Evolutionary conservation across 2,888 invertebrate species (phyloP), one percentile per base, ranked within the genome.

Genomic region (Spicauda simplicius): DNA sequence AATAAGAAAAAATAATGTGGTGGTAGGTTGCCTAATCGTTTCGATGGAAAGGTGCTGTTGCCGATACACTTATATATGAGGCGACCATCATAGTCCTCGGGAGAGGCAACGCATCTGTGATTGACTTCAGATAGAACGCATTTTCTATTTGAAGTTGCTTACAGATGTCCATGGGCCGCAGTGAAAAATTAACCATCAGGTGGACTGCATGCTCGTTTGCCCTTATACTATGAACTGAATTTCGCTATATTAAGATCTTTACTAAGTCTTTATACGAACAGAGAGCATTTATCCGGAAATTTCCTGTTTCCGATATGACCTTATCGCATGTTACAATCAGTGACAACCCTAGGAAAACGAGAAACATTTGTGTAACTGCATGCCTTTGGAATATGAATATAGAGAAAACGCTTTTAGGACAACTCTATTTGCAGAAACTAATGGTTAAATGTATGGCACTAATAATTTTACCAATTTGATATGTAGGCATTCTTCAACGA

Each of bases 351-450:
- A 50, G 16, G 50, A 50, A 50, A n/a, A 18, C 18, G 16, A 50
- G 16, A 12, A 25, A n/a, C 11, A 48, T 48, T 59, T 48, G 45
- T 37, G 20, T 19, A 45, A 45, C 19, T 57, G 7, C 19, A 57
- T 57, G 8, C 20, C 12, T 57, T 57, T 4, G 7, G 50, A 50
- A 18, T 50, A 18, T 50, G 16, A 50, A 50, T 6, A 0, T 50
- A 50, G 50, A 50, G 50, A 50, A 50, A 50, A 50, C 50, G 50
- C 18, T 50, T 19, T 45, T 57, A 57, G 7, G 19, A 41, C 7
- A 12, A 57, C 12, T 2, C 1, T 41, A 45, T 57, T 57, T 45
- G 57, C 41, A 57, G 57, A 57, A 57, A 57, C 18, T 37, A 56
- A 18, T 20, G 19, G 41, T 58, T 58, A 45, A 3, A 50, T 16